Percentiles rank a stretch among this genome's conserved stretches.
These are phyloP conservation scores for Tachystola acroxantha DNA, from an alignment of 2,888 invertebrate species.

Conservation along the genomic window DNA sequence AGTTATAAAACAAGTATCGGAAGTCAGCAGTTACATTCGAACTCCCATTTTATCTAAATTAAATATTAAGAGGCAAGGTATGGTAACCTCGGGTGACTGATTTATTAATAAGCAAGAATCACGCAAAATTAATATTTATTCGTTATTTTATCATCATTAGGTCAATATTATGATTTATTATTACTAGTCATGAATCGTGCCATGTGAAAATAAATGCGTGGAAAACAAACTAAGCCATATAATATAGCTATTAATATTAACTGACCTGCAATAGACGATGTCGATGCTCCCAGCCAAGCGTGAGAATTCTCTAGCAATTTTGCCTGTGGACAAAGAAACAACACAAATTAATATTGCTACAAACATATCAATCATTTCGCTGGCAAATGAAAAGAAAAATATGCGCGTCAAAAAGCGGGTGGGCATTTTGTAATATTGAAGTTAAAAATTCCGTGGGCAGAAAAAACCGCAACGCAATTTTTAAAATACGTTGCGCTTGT, in stretches of 20 bases:
- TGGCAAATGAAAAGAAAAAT: constrained; percentile 18
- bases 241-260: constrained; percentile 34
- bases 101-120: neutral
- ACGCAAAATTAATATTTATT: neutral
- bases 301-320: constrained; percentile 95
- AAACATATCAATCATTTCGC: constrained; percentile 3
- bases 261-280: constrained; percentile 95
- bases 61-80: no score
- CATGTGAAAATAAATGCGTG: neutral
- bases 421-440: constrained; percentile 20
- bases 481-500: neutral
- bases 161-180: neutral
- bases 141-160: neutral
- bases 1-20: no score
- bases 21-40: no score
- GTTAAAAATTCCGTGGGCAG: neutral
- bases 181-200: neutral
- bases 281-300: constrained; percentile 94
- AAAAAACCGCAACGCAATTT: neutral
- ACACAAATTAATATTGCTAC: constrained; percentile 8
- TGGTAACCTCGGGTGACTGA: neutral
- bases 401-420: constrained; percentile 21
- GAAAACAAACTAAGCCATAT: neutral
- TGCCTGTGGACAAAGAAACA: constrained; percentile 81
- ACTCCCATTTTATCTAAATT: no score